Evolutionary conservation across 2,888 invertebrate species (phyloP).

Genomic region (Patella pellucida): DNA sequence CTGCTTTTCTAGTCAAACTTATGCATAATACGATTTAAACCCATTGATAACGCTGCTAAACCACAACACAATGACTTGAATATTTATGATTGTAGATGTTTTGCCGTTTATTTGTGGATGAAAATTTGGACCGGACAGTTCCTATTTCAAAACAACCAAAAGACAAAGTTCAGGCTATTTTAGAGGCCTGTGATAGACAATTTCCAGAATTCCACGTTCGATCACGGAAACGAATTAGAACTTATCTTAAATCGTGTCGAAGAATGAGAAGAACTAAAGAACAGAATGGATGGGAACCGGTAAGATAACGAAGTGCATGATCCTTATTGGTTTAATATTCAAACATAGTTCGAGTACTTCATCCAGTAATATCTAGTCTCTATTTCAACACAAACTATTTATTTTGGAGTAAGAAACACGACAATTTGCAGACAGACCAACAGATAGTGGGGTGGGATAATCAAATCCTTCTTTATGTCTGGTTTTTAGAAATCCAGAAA

Average conservation of each 20-base stretch:
- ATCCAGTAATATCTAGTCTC: no score
- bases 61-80: not conserved
- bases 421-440: no score
- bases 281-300: slow-evolving; percentile 85
- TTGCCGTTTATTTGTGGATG: slow-evolving; percentile 95
- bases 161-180: slow-evolving; percentile 97
- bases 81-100: slow-evolving; percentile 83
- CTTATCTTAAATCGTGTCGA: slow-evolving; percentile 94
- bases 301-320: slow-evolving; percentile 73
- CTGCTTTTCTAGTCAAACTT: no score
- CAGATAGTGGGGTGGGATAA: no score
- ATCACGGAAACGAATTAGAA: slow-evolving; percentile 92
- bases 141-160: slow-evolving; percentile 98
- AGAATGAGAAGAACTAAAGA: slow-evolving; percentile 93
- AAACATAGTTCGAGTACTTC: no score
- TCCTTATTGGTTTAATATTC: no score
- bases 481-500: no score
- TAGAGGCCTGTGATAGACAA: slow-evolving; percentile 95
- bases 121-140: slow-evolving; percentile 95
- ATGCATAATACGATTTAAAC: not conserved
- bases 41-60: slow-evolving; percentile 1
- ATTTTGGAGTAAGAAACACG: no score
- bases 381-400: no score
- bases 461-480: no score
- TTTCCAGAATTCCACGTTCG: slow-evolving; percentile 97